phyloP scores from a whole-genome alignment of 2,797 vertebrate genomes.

The Mionectes olivaceus region DNA sequence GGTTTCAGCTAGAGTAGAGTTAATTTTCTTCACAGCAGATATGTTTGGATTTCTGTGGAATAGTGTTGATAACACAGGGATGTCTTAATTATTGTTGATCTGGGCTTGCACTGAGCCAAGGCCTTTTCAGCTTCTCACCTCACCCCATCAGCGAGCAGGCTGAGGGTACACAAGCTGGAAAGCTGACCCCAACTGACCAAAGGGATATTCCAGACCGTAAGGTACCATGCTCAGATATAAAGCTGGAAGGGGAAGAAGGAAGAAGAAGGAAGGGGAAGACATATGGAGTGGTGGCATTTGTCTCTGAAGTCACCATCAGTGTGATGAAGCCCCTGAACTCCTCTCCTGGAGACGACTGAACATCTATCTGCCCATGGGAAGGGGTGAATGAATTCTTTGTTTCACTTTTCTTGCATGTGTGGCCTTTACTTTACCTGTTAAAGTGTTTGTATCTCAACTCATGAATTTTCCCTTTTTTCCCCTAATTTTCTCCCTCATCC shows the following conservation, averaged over 20 bases:
- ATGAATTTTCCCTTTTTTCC: accelerated
- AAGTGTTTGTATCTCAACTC: neutral
- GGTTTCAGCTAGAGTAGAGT: neutral
- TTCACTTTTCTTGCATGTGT: neutral
- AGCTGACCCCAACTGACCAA: neutral
- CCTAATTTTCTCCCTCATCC: neutral
- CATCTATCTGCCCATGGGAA: too few relatives aligned
- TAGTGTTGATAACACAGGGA: neutral
- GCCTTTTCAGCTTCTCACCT: neutral
- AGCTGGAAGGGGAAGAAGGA: neutral
- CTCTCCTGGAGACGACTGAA: neutral
- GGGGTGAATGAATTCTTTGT: neutral
- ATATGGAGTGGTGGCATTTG: too few relatives aligned
- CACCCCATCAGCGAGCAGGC: accelerated
- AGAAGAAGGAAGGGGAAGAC: neutral
- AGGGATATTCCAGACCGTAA: neutral
- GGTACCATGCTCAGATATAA: neutral
- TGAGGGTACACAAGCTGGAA: neutral
- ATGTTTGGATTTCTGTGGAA: neutral
- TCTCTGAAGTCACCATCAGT: neutral
- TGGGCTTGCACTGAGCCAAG: neutral
- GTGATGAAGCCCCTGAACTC: neutral
- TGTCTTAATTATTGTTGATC: neutral
- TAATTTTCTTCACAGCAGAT: neutral
- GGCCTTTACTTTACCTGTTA: neutral